A percentile compares a stretch with the other conserved stretches of the same genome.
These are phyloP conservation scores for Pachypsylla venusta DNA, from an alignment of 1,140 invertebrate species.

Conservation along the genomic window DNA sequence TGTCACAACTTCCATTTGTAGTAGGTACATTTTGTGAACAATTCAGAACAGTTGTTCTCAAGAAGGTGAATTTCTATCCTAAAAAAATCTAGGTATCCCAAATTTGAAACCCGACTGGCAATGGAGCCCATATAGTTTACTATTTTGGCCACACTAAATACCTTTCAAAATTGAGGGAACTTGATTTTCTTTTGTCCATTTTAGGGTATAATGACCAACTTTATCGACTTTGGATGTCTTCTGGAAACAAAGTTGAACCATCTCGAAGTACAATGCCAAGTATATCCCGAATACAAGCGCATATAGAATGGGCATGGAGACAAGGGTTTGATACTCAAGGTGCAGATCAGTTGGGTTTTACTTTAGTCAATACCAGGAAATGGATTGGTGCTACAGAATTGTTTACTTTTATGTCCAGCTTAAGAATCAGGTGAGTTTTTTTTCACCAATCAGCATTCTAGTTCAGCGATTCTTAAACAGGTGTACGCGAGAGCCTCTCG, in stretches of 20 bases:
- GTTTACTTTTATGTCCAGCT: constrained; percentile 57
- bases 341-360: constrained; percentile 65
- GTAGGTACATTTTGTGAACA: no score
- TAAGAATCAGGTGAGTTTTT: constrained; percentile 44
- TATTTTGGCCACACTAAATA: no score
- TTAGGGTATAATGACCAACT: constrained; percentile 49
- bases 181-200: no score
- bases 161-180: no score
- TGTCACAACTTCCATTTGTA: no score
- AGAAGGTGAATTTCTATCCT: no score
- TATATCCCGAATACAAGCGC: constrained; percentile 62
- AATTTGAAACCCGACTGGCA: no score
- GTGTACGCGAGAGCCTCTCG: no score
- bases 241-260: constrained; percentile 32
- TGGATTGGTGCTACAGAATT: constrained; percentile 87
- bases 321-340: constrained; percentile 73
- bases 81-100: no score
- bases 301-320: constrained; percentile 77
- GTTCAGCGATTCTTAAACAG: no score
- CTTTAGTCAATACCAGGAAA: constrained; percentile 67
- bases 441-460: not conserved
- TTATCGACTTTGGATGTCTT: constrained; percentile 31
- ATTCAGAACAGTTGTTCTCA: no score
- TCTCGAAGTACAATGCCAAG: constrained; percentile 56
- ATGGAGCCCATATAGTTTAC: no score